Conservation (phyloP, 2,888 invertebrate genomes). For the Tipula unca region DNA sequence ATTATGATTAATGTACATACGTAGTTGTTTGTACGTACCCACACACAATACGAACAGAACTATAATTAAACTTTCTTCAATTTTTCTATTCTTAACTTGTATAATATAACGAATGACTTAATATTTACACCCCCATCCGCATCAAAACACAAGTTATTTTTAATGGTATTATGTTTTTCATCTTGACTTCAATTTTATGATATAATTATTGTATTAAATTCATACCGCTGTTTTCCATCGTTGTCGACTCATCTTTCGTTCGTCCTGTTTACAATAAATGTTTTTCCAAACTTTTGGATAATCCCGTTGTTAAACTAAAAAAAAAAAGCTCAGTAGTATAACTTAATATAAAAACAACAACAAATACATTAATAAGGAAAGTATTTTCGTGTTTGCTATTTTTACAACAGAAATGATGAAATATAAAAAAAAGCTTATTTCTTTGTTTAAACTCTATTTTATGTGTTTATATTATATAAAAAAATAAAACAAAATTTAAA, state of each 20-base stretch:
- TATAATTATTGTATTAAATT: slow-evolving; percentile 8
- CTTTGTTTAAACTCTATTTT: background rate
- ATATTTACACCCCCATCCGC: background rate
- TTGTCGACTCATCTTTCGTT: background rate
- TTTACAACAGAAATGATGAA: background rate
- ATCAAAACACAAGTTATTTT: background rate
- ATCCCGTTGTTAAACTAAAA: background rate
- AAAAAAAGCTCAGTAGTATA: background rate
- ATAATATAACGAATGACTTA: background rate
- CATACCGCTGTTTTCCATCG: background rate
- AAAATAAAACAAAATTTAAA: background rate
- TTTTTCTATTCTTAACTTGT: background rate
- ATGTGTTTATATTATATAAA: background rate
- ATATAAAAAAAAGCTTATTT: background rate
- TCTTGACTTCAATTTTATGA: slow-evolving; percentile 4
- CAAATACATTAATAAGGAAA: background rate
- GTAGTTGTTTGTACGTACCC: background rate
- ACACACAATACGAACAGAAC: background rate
- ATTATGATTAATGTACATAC: background rate
- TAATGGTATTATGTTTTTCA: background rate
- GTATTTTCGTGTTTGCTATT: background rate
- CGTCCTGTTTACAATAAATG: background rate
- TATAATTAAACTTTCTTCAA: background rate
- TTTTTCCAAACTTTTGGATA: background rate
- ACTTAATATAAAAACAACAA: background rate